Conservation (phyloP, 2,113 vertebrate species). For the Harpagus bidentatus region DNA sequence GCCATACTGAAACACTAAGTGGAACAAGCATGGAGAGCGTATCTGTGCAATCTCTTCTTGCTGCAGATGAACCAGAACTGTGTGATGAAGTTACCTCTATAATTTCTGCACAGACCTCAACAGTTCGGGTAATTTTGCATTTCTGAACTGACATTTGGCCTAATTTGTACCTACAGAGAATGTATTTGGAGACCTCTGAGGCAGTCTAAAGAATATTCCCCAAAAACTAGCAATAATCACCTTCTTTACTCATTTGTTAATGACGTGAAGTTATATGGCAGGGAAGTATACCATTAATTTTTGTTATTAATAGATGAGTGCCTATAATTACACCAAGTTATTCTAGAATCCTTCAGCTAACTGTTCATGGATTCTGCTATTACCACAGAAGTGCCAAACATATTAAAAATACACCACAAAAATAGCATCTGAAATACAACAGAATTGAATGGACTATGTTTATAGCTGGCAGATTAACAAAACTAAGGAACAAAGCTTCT, state of each 20-base stretch:
- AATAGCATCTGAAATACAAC: constrained; percentile 14
- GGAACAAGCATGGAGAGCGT: fast-evolving
- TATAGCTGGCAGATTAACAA: constrained; percentile 55
- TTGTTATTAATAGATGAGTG: constrained; percentile 17
- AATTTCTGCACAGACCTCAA: neutral
- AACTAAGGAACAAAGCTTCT: constrained; percentile 37
- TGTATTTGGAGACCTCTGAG: neutral
- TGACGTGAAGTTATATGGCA: neutral
- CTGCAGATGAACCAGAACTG: neutral
- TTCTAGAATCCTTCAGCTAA: neutral
- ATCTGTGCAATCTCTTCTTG: neutral
- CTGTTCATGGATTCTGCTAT: neutral
- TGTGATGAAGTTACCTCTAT: neutral
- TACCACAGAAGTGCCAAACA: neutral
- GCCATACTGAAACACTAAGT: neutral
- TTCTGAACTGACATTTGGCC: neutral
- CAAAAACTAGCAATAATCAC: neutral
- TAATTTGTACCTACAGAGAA: neutral
- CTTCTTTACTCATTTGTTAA: neutral
- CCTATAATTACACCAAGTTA: constrained; percentile 5
- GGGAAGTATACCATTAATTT: neutral
- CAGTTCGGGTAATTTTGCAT: neutral
- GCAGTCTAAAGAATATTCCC: neutral
- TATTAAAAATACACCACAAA: constrained; percentile 25
- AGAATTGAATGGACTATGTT: constrained; percentile 26